Conservation (phyloP, 2,888 invertebrate genomes). For the Dascillus cervinus region DNA sequence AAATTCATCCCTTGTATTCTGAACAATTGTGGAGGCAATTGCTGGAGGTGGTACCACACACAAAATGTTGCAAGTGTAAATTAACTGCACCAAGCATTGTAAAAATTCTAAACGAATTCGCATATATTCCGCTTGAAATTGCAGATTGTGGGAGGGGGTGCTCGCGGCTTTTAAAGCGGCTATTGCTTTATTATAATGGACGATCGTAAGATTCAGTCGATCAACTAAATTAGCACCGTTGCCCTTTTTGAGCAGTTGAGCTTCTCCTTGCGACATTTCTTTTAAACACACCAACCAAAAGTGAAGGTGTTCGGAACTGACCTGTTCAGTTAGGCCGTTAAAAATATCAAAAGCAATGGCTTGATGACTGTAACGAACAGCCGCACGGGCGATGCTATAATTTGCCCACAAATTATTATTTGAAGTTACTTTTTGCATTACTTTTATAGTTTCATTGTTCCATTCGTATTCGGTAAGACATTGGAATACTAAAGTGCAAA, state of each 20-base stretch:
- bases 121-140: conserved; percentile 71
- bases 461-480: conserved; percentile 65
- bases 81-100: conserved; percentile 55
- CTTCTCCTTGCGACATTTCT: conserved; percentile 67
- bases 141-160: conserved; percentile 53
- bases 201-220: conserved; percentile 48
- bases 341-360: conserved; percentile 52
- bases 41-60: conserved; percentile 91
- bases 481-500: conserved; percentile 79
- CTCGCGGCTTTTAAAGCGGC: conserved; percentile 59
- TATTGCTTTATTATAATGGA: conserved; percentile 58
- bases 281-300: conserved; percentile 82
- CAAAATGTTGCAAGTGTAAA: conserved; percentile 65
- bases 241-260: conserved; percentile 47
- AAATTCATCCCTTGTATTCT: conserved; percentile 68
- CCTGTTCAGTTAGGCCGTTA: conserved; percentile 48
- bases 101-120: conserved; percentile 69
- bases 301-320: conserved; percentile 78
- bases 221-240: conserved; percentile 36
- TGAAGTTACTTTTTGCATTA: conserved; percentile 46
- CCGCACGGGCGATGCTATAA: conserved; percentile 80
- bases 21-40: conserved; percentile 76
- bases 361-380: conserved; percentile 71
- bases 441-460: conserved; percentile 50
- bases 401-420: conserved; percentile 71